Evolutionary conservation across 2,888 invertebrate genomes (phyloP).

Genomic region (Drosophila peninsularis): DNA sequence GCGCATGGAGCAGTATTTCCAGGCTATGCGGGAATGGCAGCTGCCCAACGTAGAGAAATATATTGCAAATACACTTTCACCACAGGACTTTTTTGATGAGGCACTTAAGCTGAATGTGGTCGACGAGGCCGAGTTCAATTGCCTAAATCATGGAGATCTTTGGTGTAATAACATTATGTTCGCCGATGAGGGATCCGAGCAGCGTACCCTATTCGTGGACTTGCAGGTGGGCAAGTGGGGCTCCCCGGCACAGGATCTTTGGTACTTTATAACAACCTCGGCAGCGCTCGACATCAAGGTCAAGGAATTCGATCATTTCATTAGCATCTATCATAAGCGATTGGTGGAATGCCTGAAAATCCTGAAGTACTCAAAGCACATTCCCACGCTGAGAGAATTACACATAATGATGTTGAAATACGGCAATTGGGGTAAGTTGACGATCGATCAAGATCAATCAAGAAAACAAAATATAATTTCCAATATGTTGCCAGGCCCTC

Average conservation of each 20-base stretch:
- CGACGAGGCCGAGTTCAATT: constrained; percentile 73
- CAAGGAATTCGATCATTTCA: constrained; percentile 77
- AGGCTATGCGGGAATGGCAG: constrained; percentile 67
- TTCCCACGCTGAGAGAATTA: constrained; percentile 75
- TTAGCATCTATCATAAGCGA: constrained; percentile 76
- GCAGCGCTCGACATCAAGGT: constrained; percentile 68
- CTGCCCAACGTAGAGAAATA: constrained; percentile 62
- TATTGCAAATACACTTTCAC: constrained; percentile 32
- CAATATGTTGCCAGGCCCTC: constrained; percentile 51
- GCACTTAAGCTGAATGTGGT: constrained; percentile 40
- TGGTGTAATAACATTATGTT: constrained; percentile 83
- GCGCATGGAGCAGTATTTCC: constrained; percentile 17
- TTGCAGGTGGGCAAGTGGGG: constrained; percentile 80
- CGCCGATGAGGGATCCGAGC: constrained; percentile 51
- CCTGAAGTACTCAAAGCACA: constrained; percentile 69
- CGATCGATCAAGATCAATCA: not conserved
- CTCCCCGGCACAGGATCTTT: constrained; percentile 78
- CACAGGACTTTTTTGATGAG: constrained; percentile 43
- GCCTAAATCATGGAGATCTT: constrained; percentile 81
- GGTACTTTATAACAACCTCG: constrained; percentile 77
- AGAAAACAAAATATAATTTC: not conserved
- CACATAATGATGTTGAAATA: constrained; percentile 73
- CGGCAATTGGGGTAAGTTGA: constrained; percentile 72
- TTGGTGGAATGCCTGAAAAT: constrained; percentile 72
- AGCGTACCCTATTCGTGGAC: constrained; percentile 75